phyloP scores from a whole-genome alignment of 2,797 vertebrate species.

The Anguilla anguilla region DNA sequence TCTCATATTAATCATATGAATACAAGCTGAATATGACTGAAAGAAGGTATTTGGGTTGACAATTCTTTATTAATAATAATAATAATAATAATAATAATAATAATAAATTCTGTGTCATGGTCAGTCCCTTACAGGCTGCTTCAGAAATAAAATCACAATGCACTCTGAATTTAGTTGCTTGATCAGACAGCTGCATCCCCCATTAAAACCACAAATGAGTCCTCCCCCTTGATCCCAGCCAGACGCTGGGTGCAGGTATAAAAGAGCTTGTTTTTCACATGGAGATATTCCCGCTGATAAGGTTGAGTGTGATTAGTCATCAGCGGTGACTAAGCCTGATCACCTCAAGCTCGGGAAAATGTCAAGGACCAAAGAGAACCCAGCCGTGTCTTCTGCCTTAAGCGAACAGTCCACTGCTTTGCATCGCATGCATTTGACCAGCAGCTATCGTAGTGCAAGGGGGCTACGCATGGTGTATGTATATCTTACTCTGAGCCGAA shows the following conservation, averaged over 20 bases:
- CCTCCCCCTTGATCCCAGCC: not conserved
- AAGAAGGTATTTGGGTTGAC: not conserved
- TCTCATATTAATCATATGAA: not conserved
- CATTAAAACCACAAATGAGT: not conserved
- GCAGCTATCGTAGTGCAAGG: not conserved
- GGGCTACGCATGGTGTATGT: not conserved
- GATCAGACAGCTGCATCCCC: not conserved
- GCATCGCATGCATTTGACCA: not conserved
- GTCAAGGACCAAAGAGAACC: not conserved
- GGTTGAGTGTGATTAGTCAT: not conserved
- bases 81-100: no score
- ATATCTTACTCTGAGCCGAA: no score
- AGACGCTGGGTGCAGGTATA: not conserved
- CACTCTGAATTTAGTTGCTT: not conserved
- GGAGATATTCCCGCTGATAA: not conserved
- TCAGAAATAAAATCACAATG: not conserved
- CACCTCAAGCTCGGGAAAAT: not conserved
- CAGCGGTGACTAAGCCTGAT: not conserved
- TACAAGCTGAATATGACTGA: not conserved
- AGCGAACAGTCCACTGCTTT: not conserved
- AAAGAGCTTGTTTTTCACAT: not conserved
- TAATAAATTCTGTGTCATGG: not conserved
- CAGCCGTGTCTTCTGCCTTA: not conserved
- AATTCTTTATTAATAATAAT: no score
- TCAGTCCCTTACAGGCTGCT: not conserved